Evolutionary conservation across 2,113 vertebrate species (phyloP).

Genomic region (Nothocercus julius): DNA sequence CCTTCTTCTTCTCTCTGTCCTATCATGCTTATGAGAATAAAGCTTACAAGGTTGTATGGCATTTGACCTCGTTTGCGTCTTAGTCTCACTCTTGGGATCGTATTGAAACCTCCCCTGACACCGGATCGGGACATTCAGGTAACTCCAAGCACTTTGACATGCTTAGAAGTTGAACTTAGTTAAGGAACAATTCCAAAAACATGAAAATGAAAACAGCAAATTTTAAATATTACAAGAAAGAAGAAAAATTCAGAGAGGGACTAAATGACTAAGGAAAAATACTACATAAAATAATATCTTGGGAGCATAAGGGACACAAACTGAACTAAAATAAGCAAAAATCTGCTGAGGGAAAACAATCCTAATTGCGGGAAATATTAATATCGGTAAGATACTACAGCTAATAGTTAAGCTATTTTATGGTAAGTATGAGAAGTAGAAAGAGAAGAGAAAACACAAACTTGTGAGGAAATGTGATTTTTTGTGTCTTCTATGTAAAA

Average conservation of each 20-base stretch:
- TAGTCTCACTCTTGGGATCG: too few species aligned
- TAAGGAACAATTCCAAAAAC: neutral
- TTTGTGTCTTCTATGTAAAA: neutral
- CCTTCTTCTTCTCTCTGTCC: too few species aligned
- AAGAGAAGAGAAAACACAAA: neutral
- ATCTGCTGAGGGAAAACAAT: neutral
- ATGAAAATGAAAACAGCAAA: neutral
- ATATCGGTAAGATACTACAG: neutral
- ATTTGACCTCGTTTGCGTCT: too few species aligned
- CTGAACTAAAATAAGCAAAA: neutral
- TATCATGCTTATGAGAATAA: too few species aligned
- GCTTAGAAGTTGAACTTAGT: neutral
- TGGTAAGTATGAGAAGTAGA: neutral
- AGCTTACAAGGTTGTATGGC: too few species aligned
- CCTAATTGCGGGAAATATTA: neutral
- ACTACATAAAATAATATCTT: neutral
- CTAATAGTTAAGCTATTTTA: neutral
- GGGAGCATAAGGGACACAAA: neutral
- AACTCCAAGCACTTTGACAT: neutral
- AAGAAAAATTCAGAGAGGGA: neutral
- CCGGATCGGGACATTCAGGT: too few species aligned
- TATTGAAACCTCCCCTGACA: too few species aligned
- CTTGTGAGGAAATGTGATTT: neutral
- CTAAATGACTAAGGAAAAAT: neutral
- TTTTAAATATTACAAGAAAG: neutral